These are phyloP conservation scores for Archaeoteleia sp. DNA, from an alignment of 2,888 invertebrate genomes.

Conservation along the genomic window DNA sequence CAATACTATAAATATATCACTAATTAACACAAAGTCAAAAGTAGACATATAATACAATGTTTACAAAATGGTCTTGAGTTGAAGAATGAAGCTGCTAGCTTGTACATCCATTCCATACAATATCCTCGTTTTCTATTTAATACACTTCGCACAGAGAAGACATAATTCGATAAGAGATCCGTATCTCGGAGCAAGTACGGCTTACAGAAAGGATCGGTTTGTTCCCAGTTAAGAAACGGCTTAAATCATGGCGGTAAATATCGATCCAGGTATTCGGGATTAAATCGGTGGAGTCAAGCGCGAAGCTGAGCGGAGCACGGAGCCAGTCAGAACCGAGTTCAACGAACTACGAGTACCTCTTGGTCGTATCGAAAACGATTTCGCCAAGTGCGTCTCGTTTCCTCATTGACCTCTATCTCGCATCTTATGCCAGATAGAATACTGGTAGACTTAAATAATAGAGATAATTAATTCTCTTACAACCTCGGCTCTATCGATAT, in stretches of 20 bases:
- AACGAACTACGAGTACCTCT: slow-evolving; percentile 57
- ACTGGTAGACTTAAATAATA: slow-evolving; percentile 44
- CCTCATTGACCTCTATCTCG: slow-evolving; percentile 56
- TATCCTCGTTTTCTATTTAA: slow-evolving; percentile 17
- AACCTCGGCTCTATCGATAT: slow-evolving; percentile 40
- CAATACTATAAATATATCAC: too few relatives aligned
- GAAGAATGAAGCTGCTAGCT: too few relatives aligned
- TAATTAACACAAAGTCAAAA: too few relatives aligned
- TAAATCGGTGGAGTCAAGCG: slow-evolving; percentile 57
- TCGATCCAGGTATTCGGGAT: slow-evolving; percentile 55
- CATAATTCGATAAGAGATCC: slow-evolving; percentile 33
- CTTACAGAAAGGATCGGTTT: slow-evolving; percentile 37
- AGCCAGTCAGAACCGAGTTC: slow-evolving; percentile 56
- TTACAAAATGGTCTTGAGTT: too few relatives aligned
- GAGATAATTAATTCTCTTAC: slow-evolving; percentile 44
- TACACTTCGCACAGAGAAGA: slow-evolving; percentile 23
- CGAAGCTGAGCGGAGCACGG: slow-evolving; percentile 49
- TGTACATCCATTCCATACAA: slow-evolving; percentile 3
- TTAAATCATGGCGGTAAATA: slow-evolving; percentile 53
- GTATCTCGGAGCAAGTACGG: slow-evolving; percentile 17
- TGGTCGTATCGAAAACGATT: slow-evolving; percentile 52
- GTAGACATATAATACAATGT: too few relatives aligned
- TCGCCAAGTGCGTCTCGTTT: slow-evolving; percentile 55
- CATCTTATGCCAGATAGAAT: slow-evolving; percentile 37
- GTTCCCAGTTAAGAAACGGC: slow-evolving; percentile 45